Evolutionary conservation across 2,888 invertebrate genomes (phyloP).

Genomic region (Anagyrus pseudococci): DNA sequence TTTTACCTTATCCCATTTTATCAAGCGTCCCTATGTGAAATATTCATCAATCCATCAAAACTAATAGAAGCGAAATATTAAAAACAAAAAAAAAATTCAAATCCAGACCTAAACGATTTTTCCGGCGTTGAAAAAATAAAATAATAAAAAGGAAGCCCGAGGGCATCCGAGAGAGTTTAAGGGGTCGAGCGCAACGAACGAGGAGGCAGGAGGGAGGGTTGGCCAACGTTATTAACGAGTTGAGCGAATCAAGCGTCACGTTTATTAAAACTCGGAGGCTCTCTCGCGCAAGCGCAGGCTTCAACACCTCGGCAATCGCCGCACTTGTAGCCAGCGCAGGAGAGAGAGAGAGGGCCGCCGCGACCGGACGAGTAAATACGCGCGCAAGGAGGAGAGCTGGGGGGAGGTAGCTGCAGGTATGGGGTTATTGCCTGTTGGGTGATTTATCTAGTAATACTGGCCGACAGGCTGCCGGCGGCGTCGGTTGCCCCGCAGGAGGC

Average conservation of each 20-base stretch:
- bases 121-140: too few relatives aligned
- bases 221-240: conserved; percentile 43
- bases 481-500: too few relatives aligned
- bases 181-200: too few relatives aligned
- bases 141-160: too few relatives aligned
- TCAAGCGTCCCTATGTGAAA: too few relatives aligned
- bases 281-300: background rate
- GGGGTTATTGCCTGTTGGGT: conserved; percentile 62
- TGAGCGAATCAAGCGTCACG: conserved; percentile 44
- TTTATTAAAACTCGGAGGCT: conserved; percentile 44
- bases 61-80: too few relatives aligned
- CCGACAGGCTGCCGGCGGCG: conserved; percentile 56
- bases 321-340: conserved; percentile 10
- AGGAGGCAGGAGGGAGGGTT: too few relatives aligned
- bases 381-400: conserved; percentile 23
- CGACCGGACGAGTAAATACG: conserved; percentile 33
- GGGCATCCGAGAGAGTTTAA: too few relatives aligned
- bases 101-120: too few relatives aligned
- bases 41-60: too few relatives aligned
- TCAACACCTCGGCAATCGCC: conserved; percentile 24
- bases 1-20: too few relatives aligned
- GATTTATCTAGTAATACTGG: conserved; percentile 63
- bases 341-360: background rate
- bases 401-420: conserved; percentile 32
- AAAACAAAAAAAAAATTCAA: too few relatives aligned